Base-by-base conservation (phyloP, 2,113 vertebrate genomes). In the Origma solitaria region DNA sequence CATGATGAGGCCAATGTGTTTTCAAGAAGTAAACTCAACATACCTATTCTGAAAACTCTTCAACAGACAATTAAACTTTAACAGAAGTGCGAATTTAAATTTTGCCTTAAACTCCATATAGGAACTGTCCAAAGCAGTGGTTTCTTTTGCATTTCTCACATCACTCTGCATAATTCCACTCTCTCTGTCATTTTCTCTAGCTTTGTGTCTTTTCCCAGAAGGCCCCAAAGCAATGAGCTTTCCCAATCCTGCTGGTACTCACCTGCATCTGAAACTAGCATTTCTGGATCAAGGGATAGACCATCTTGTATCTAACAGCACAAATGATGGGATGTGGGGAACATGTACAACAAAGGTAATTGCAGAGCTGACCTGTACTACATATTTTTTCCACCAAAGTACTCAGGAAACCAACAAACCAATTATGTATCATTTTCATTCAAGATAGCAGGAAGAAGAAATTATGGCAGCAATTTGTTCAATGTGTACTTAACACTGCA, bases 311-410 rank as follows among this genome's bases (percentile, higher is more conserved):
- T 47, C 21, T 31, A 69, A 86, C 19, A 80, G 50, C 53, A 69
- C 65, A 69, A 87, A 60, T 0, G 0, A 62, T 9, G 37, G 12
- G 14, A 50, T 25, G 15, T 20, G 7, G 40, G 25, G 12, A 94
- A 13, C 58, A n/a, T 0, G 0, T 7, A 38, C 0, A 0, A 65
- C 22, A 47, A 72, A 82, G 24, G 14, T 16, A 58, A 62, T 47
- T 76, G 42, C 81, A 91, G 9, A 21, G 30, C 53, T n/a, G 14
- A 68, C 14, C 38, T 88, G 11, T 57, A 62, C 44, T 70, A 62
- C 77, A 23, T 68, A 15, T 54, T 87, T 93, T 95, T 92, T 68
- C 91, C 20, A 92, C 16, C 15, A 44, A 83, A 93, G 24, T 37
- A 73, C 75, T 91, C 50, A 42, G 65, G 38, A 94, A 95, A 72